phyloP scores from a whole-genome alignment of 2,888 invertebrate species.

The Smittia sp. region DNA sequence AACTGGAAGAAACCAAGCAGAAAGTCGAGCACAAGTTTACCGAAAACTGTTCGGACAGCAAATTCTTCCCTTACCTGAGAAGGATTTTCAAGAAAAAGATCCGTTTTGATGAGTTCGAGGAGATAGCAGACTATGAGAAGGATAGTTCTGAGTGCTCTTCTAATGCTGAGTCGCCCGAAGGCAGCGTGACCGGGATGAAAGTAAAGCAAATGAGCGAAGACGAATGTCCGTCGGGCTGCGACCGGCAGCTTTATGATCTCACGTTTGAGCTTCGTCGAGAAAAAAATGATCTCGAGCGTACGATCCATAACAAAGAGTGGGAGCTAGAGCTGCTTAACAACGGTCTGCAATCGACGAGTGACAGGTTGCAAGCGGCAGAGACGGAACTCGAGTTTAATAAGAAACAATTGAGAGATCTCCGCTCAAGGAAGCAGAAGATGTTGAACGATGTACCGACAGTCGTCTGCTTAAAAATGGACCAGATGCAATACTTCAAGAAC shows the following conservation, averaged over 20 bases:
- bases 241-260: constrained; percentile 63
- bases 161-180: too few relatives aligned
- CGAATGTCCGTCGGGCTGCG: constrained; percentile 70
- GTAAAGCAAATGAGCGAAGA: constrained; percentile 65
- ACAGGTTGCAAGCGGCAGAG: constrained; percentile 55
- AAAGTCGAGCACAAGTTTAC: constrained; percentile 58
- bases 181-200: too few relatives aligned
- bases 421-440: constrained; percentile 72
- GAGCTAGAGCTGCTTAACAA: constrained; percentile 52
- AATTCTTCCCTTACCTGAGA: constrained; percentile 73
- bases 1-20: constrained; percentile 55
- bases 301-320: constrained; percentile 59
- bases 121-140: constrained; percentile 46
- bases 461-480: constrained; percentile 66
- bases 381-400: neutral
- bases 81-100: constrained; percentile 82
- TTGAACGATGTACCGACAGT: constrained; percentile 74
- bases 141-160: too few relatives aligned
- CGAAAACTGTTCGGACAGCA: constrained; percentile 62
- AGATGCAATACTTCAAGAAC: constrained; percentile 60
- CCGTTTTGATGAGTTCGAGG: constrained; percentile 50
- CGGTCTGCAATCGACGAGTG: constrained; percentile 55
- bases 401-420: constrained; percentile 43
- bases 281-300: constrained; percentile 59
- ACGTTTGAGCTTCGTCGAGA: constrained; percentile 63